Percentiles rank a stretch among this genome's conserved stretches.
Conservation (phyloP, 2,113 vertebrate genomes). For the Oncorhynchus masou region DNA sequence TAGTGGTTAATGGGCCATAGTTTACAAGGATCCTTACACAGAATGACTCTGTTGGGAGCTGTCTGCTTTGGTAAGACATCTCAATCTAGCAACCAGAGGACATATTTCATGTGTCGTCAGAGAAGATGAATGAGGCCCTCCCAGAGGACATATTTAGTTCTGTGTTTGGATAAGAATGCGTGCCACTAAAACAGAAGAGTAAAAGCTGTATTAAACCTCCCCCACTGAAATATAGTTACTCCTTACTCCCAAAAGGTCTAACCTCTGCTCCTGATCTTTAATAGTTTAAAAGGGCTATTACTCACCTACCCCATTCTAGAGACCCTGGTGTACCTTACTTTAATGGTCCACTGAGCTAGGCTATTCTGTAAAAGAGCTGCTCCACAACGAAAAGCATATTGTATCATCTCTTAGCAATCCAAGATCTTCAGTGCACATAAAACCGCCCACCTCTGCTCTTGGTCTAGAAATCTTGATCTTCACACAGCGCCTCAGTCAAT, state of each 20-base stretch:
- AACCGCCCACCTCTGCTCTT: not conserved
- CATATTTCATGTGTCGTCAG: not conserved
- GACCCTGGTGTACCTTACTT: not conserved
- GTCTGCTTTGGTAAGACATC: not conserved
- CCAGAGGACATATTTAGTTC: not conserved
- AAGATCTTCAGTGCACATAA: not conserved
- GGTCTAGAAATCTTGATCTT: not conserved
- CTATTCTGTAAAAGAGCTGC: not conserved
- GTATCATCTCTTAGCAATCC: not conserved
- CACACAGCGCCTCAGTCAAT: slow-evolving; percentile 8
- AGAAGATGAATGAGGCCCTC: not conserved
- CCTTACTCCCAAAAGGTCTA: too few relatives aligned
- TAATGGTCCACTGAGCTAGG: not conserved
- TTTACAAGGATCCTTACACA: slow-evolving; percentile 15
- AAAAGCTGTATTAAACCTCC: slow-evolving; percentile 12
- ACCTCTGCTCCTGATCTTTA: not conserved
- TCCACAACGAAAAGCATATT: not conserved
- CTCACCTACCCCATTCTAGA: not conserved
- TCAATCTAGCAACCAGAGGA: not conserved
- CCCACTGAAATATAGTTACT: slow-evolving; percentile 5
- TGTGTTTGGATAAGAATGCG: not conserved
- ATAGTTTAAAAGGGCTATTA: not conserved
- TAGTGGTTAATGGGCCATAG: slow-evolving; percentile 3
- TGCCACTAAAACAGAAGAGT: slow-evolving; percentile 25
- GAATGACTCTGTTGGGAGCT: slow-evolving; percentile 35